Evolutionary conservation across 2,113 vertebrate genomes (phyloP).

Genomic region (Pelecanoides urinatrix): DNA sequence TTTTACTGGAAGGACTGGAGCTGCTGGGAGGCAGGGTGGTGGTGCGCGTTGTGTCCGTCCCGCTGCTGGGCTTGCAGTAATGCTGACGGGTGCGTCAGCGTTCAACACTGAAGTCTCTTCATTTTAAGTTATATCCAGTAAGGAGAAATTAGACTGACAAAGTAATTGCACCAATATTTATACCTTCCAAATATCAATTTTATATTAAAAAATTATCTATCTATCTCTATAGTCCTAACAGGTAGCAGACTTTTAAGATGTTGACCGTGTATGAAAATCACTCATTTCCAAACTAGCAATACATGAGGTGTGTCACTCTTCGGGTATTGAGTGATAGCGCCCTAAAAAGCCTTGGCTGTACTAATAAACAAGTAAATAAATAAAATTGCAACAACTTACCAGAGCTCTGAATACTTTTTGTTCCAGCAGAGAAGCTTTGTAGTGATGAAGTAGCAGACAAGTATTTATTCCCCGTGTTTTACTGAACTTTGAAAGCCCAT

Average conservation of each 20-base stretch:
- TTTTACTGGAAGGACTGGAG: not conserved
- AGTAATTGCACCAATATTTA: not conserved
- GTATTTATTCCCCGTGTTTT: not conserved
- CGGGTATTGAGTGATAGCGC: not conserved
- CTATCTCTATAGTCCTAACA: not conserved
- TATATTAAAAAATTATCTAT: not conserved
- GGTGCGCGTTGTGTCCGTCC: fast-evolving
- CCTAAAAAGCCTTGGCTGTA: not conserved
- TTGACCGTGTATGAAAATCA: not conserved
- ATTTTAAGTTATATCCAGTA: not conserved
- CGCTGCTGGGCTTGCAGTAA: fast-evolving
- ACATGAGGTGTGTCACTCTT: not conserved
- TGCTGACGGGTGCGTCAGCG: fast-evolving
- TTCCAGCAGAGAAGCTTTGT: not conserved
- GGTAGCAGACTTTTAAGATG: not conserved
- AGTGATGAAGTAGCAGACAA: not conserved
- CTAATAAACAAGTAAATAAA: not conserved
- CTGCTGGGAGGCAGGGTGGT: not conserved
- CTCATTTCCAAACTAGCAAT: not conserved
- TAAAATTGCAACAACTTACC: not conserved
- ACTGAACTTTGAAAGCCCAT: not conserved
- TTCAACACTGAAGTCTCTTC: not conserved
- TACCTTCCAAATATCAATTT: not conserved
- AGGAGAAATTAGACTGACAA: not conserved
- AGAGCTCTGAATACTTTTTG: not conserved